Evolutionary conservation across 2,888 invertebrate species (phyloP).

Genomic region (Philopedon plagiatum): DNA sequence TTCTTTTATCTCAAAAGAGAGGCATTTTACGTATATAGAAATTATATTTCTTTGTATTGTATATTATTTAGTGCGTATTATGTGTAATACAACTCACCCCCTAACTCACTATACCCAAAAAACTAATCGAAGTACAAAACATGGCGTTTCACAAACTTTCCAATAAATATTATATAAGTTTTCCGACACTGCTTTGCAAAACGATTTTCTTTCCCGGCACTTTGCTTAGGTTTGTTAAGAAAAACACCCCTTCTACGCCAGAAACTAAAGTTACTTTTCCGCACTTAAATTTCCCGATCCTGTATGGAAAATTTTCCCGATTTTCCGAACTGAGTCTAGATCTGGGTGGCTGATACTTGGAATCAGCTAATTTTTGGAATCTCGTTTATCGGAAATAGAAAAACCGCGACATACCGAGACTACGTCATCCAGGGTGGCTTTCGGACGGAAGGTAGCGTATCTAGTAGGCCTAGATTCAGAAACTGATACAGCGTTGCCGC

Average conservation of each 20-base stretch:
- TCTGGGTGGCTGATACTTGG: neutral
- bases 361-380: conserved; percentile 2
- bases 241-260: neutral
- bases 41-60: no score
- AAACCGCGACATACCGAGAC: conserved; percentile 37
- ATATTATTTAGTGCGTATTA: no score
- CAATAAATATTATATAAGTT: no score
- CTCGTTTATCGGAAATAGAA: neutral
- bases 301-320: neutral
- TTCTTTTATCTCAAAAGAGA: no score
- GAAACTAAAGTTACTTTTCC: neutral
- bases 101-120: no score
- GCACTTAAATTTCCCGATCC: neutral
- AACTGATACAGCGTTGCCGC: conserved; percentile 13
- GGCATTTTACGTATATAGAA: no score
- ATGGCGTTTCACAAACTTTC: no score
- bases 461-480: conserved; percentile 44
- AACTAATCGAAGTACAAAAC: no score
- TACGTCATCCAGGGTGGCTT: conserved; percentile 38
- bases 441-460: conserved; percentile 36
- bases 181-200: no score
- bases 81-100: no score
- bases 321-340: neutral
- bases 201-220: neutral
- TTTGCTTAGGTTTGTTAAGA: no score